Evolutionary conservation across 2,797 vertebrate species (phyloP), one percentile per base, ranked within the genome.

Genomic region (Argyrosomus regius): DNA sequence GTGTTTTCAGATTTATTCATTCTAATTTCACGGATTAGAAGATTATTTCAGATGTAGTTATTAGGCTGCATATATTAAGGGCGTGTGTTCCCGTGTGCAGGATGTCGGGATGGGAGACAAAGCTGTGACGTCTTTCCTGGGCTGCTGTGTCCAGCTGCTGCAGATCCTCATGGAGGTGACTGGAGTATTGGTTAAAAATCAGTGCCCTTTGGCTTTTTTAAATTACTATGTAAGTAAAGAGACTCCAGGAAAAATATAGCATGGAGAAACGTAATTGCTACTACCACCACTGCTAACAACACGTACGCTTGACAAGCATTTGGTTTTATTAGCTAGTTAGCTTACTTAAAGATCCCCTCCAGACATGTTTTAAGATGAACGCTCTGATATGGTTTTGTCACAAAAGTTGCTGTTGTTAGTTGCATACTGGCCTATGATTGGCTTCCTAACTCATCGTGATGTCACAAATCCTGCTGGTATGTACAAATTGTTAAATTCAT

Each of bases 91-190:
- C 0, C 68, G 5, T 76, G 70, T 59, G 69, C 81, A 99, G 98
- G 98, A 99, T 0, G 96, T 99, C 0, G 98, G 98, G 14, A 97
- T 99, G 97, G 96, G 97, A 13, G 98, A 99, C 83, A 92, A 91
- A 6, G 97, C 98, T 1, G 26, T 97, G 95, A 97, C 97, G 0
- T 95, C 93, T 16, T 99, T 99, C 94, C 95, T 99, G 65, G 96
- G 96, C 81, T 97, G 96, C 90, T 98, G 97, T 62, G 95, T 96
- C 60, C 97, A 97, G 91, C 96, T 99, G 88, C 96, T 99, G 84
- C 97, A 99, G 91, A 96, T 94, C 20, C 89, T 99, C 81, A 96
- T 98, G 94, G 98, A 99, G 98, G 98, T 99, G 90, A 91, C 88
- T 87, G 87, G 71, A 78, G 76, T 88, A 35, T 86, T 94, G 88